These are phyloP conservation scores for Catostomus latipinnis DNA, from an alignment of 2,797 vertebrate species.

Conservation along the genomic window DNA sequence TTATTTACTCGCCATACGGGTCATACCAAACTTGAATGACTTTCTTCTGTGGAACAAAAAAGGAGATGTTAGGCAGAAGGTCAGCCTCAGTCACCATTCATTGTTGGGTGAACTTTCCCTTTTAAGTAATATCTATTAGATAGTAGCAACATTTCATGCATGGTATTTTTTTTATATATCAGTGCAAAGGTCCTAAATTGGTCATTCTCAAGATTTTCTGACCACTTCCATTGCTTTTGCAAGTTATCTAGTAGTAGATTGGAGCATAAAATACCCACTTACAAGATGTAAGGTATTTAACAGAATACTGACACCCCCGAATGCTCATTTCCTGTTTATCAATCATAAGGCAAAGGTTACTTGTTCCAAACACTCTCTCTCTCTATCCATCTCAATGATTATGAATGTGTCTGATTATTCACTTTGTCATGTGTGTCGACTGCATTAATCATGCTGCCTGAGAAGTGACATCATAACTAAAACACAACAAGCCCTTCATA, in stretches of 20 bases:
- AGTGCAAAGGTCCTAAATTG: neutral
- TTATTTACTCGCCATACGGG: neutral
- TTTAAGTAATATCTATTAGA: too few species aligned
- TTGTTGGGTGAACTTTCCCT: too few species aligned
- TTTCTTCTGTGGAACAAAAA: too few species aligned
- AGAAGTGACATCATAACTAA: conserved; percentile 43
- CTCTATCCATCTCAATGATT: conserved; percentile 7
- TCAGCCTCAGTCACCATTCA: too few species aligned
- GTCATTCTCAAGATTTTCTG: neutral
- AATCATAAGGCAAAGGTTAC: conserved; percentile 1
- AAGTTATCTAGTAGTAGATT: neutral
- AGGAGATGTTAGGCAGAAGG: too few species aligned
- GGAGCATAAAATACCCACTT: neutral
- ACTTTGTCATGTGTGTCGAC: conserved; percentile 14
- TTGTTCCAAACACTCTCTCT: conserved; percentile 37
- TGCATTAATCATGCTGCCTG: conserved; percentile 32
- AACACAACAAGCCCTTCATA: conserved; percentile 21
- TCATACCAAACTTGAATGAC: too few species aligned
- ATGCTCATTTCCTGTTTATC: conserved; percentile 6
- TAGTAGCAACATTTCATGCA: too few species aligned
- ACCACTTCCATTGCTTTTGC: conserved; percentile 2
- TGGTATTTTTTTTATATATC: neutral
- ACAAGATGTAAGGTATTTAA: neutral
- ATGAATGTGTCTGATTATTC: conserved; percentile 12
- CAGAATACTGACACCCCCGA: neutral